These are phyloP conservation scores for Cydia amplana DNA, from an alignment of 1,140 invertebrate genomes.

Conservation along the genomic window DNA sequence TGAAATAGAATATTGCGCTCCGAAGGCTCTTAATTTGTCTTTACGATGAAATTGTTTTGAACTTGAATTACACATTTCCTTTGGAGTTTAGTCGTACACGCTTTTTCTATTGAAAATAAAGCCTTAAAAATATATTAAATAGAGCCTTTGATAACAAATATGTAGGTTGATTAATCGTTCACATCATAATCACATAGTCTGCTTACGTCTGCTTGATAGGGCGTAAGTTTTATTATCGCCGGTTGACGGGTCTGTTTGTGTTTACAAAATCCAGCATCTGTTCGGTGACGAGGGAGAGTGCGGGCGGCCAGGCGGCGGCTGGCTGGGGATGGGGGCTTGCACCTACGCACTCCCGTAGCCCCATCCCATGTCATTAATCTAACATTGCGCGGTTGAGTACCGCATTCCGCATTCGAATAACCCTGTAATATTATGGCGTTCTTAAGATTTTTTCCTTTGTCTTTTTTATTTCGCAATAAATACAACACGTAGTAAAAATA, in stretches of 20 bases:
- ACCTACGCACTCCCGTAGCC: conserved; percentile 34
- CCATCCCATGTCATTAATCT: conserved; percentile 35
- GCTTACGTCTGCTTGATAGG: conserved; percentile 22
- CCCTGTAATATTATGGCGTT: conserved; percentile 22
- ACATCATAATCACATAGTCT: neutral
- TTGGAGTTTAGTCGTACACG: neutral
- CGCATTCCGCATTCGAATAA: conserved; percentile 29
- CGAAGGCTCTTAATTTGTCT: conserved; percentile 7
- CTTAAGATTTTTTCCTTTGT: conserved; percentile 16
- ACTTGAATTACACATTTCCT: neutral
- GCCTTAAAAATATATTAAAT: too few species aligned
- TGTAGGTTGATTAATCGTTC: neutral
- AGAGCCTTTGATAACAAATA: neutral
- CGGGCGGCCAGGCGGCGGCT: conserved; percentile 26
- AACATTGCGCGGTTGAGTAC: conserved; percentile 30
- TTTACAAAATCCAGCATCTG: conserved; percentile 57
- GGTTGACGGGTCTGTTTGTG: conserved; percentile 46
- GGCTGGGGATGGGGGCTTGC: conserved; percentile 22
- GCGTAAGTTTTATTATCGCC: conserved; percentile 43
- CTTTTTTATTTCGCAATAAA: conserved; percentile 1
- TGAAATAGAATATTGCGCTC: conserved; percentile 7
- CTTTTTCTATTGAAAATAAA: neutral
- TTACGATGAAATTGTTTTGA: neutral
- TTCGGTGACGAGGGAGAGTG: conserved; percentile 38
- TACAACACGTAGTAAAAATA: neutral